Evolutionary conservation across 2,888 invertebrate species (phyloP).

Genomic region (Cryptocephalus moraei): DNA sequence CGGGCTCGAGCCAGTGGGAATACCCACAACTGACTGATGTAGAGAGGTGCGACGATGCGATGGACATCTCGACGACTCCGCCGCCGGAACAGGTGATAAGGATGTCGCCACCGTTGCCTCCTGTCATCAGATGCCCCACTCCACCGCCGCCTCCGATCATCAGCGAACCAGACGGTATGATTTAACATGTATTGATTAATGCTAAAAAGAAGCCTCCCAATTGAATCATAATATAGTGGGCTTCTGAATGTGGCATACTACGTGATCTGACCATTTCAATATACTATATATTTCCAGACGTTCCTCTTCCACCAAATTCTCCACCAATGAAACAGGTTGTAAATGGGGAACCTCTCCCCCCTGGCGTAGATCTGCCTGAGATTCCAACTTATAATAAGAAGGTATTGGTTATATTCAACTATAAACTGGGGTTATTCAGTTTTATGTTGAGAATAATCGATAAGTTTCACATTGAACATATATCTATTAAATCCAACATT

Average conservation of each 20-base stretch:
- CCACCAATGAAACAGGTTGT: constrained; percentile 9
- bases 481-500: too few relatives aligned
- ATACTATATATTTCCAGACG: constrained; percentile 9
- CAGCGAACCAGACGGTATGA: constrained; percentile 9
- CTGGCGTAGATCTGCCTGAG: constrained; percentile 41
- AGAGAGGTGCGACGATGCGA: constrained; percentile 44
- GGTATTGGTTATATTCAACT: too few relatives aligned
- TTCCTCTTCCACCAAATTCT: constrained; percentile 16
- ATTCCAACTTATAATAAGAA: too few relatives aligned
- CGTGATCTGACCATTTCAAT: neutral
- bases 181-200: constrained; percentile 1
- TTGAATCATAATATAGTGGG: too few relatives aligned
- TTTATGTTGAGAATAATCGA: too few relatives aligned
- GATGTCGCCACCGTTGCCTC: constrained; percentile 24
- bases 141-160: constrained; percentile 31
- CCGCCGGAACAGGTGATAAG: constrained; percentile 35
- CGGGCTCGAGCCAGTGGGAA: constrained; percentile 54
- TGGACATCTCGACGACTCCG: constrained; percentile 51
- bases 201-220: too few relatives aligned
- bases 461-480: too few relatives aligned
- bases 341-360: constrained; percentile 41
- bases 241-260: too few relatives aligned
- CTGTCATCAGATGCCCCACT: constrained; percentile 22
- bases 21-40: constrained; percentile 44
- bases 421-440: too few relatives aligned